Percentiles rank a stretch among this genome's conserved stretches.
Evolutionary conservation across 2,113 vertebrate genomes (phyloP).

Genomic region (Phasianus colchicus): DNA sequence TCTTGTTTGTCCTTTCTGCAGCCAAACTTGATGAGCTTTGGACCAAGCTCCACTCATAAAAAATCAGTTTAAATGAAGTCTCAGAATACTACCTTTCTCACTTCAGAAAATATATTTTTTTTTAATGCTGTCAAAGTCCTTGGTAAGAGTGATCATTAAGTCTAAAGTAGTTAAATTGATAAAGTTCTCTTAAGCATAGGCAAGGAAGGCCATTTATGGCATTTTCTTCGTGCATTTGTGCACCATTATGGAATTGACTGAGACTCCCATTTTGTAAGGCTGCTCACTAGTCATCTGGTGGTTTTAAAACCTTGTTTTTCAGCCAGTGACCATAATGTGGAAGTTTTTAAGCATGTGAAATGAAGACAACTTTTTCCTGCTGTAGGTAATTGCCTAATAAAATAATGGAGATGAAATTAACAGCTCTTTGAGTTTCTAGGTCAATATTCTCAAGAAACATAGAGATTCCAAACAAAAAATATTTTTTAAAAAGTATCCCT

Average conservation of each 20-base stretch:
- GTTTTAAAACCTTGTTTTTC: constrained; percentile 30
- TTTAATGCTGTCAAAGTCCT: not conserved
- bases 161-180: not conserved
- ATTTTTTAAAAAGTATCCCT: not conserved
- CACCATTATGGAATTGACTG: not conserved
- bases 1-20: not conserved
- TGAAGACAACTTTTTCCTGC: constrained; percentile 15
- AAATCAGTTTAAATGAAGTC: not conserved
- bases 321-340: constrained; percentile 46
- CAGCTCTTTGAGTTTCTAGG: constrained; percentile 43
- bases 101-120: not conserved
- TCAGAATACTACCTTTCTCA: not conserved
- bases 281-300: constrained; percentile 6
- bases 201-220: not conserved
- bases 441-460: constrained; percentile 34
- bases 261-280: not conserved
- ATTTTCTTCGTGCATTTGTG: not conserved
- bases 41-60: not conserved
- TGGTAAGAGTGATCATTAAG: not conserved
- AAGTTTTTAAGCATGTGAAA: constrained; percentile 32
- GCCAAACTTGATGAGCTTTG: not conserved
- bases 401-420: constrained; percentile 53
- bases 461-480: constrained; percentile 42
- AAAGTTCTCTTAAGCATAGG: not conserved
- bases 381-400: constrained; percentile 59